phyloP scores from a whole-genome alignment of 2,888 invertebrate species.

The Microplitis deprimator region DNA sequence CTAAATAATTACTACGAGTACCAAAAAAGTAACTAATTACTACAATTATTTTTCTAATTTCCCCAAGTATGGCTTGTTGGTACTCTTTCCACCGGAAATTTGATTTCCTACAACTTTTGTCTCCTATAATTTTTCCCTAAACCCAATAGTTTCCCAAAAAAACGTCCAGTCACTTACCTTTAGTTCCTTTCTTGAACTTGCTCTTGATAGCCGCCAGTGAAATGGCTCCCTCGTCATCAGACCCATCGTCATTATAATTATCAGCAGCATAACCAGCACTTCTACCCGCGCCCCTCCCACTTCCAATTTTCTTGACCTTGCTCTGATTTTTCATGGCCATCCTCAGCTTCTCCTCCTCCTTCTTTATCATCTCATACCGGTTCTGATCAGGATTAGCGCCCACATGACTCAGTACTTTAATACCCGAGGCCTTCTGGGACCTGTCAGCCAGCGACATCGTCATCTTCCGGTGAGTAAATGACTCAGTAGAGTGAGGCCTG shows the following conservation, averaged over 20 bases:
- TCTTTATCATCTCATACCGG: constrained; percentile 92
- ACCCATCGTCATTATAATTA: constrained; percentile 82
- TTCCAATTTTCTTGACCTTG: constrained; percentile 73
- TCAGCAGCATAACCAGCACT: constrained; percentile 72
- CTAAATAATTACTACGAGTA: no score
- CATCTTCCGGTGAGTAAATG: constrained; percentile 99
- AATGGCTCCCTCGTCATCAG: constrained; percentile 94
- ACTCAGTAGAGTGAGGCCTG: constrained; percentile 98
- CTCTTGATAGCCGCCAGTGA: constrained; percentile 95
- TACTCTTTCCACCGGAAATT: no score
- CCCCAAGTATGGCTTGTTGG: no score
- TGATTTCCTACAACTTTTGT: no score
- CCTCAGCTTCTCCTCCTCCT: constrained; percentile 96
- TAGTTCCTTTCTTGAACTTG: constrained; percentile 84
- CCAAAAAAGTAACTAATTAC: no score
- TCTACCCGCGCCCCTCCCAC: constrained; percentile 70
- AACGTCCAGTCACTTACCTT: constrained; percentile 62
- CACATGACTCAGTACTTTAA: constrained; percentile 95
- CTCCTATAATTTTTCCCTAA: not conserved
- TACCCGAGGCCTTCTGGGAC: constrained; percentile 92
- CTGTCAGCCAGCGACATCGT: constrained; percentile 97
- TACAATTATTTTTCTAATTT: no score
- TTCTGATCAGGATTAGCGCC: constrained; percentile 96
- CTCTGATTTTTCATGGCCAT: constrained; percentile 86
- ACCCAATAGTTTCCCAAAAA: not conserved